Evolutionary conservation across 1,140 invertebrate species (phyloP).

Genomic region (Heliconius himera): DNA sequence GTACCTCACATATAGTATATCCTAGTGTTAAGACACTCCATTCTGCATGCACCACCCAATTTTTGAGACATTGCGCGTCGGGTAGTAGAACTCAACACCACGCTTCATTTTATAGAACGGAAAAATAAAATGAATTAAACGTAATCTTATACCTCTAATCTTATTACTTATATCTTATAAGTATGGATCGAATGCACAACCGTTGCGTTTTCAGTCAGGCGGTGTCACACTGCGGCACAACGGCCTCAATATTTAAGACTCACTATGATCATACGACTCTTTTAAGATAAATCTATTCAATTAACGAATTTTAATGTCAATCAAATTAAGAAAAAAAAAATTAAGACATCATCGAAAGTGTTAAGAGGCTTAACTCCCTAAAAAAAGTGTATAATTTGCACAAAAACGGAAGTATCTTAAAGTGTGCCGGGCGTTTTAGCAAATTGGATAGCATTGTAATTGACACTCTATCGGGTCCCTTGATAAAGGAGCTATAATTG

Average conservation of each 20-base stretch:
- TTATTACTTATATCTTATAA: too few relatives aligned
- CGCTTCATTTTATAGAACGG: too few relatives aligned
- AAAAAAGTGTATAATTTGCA: not conserved
- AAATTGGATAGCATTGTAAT: constrained; percentile 25
- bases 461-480: constrained; percentile 11
- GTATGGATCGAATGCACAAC: not conserved
- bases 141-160: too few relatives aligned
- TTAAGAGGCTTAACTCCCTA: not conserved
- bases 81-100: too few relatives aligned
- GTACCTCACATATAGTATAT: too few relatives aligned
- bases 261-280: too few relatives aligned
- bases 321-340: not conserved
- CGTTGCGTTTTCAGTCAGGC: not conserved
- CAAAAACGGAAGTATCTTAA: not conserved
- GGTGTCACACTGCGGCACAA: too few relatives aligned
- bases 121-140: too few relatives aligned
- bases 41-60: too few relatives aligned
- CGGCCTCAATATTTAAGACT: too few relatives aligned
- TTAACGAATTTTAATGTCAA: not conserved
- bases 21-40: too few relatives aligned
- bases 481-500: constrained; percentile 27
- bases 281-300: not conserved
- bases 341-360: not conserved
- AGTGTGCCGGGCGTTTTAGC: not conserved
- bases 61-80: too few relatives aligned